These are phyloP conservation scores for Mus spretus DNA, from an alignment of 2,797 vertebrate species.

Conservation along the genomic window DNA sequence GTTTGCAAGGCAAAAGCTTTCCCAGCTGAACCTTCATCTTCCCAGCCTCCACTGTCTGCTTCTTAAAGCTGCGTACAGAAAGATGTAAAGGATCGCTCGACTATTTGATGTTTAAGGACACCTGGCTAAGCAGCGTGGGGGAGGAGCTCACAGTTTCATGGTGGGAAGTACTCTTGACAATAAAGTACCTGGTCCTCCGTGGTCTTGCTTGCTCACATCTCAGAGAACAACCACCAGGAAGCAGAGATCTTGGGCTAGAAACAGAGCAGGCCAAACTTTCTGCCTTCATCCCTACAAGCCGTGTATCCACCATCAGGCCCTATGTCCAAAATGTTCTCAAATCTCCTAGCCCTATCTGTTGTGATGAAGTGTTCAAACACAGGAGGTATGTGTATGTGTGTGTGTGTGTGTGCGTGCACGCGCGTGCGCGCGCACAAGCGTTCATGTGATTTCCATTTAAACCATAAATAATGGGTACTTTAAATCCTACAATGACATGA, in stretches of 20 bases:
- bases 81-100: not conserved
- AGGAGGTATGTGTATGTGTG: not conserved
- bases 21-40: not conserved
- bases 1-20: not conserved
- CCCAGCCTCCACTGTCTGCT: not conserved
- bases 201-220: not conserved
- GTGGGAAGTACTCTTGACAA: not conserved
- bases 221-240: not conserved
- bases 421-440: too few relatives aligned
- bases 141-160: not conserved
- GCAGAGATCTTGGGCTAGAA: not conserved
- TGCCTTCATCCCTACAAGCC: not conserved
- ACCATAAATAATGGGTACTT: too few relatives aligned
- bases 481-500: not conserved
- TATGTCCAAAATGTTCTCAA: too few relatives aligned
- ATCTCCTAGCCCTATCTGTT: not conserved
- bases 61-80: not conserved
- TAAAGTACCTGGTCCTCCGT: not conserved
- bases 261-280: not conserved
- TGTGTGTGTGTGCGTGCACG: not conserved
- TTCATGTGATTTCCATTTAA: not conserved
- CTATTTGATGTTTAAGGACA: not conserved
- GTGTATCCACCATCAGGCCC: not conserved
- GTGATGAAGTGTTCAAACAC: not conserved
- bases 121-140: too few relatives aligned